Evolutionary conservation across 2,797 vertebrate species (phyloP), one percentile per base, ranked within the genome.

Genomic region (Pseudochirops cupreus): DNA sequence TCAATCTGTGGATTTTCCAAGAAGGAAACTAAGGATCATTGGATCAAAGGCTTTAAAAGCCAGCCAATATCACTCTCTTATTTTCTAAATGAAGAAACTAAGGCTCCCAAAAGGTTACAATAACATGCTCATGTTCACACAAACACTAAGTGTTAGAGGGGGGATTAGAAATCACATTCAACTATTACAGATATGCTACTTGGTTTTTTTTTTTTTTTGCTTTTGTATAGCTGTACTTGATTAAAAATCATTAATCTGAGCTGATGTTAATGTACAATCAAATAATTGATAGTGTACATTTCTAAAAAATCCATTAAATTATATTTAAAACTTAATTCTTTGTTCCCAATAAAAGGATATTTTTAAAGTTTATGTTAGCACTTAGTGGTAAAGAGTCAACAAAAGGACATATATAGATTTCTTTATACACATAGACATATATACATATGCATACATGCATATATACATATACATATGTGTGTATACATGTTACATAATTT

Each of bases 301-400:
- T 95, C 53, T 87, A 18, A 94, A 53, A 91, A 87, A 46, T 7
- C 21, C 74, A 50, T 46, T 46, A 87, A 46, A n/a, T 90, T 6
- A 55, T 57, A 95, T 96, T 91, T 94, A 53, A 97, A 96, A 93
- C 53, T 57, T 1, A 93, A 82, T 14, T 39, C 10, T 24, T 28
- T 57, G 52, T 94, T 74, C 57, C 87, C 9, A 54, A 46, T 90
- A 21, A 59, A 92, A 74, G 58, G 59, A 93, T 95, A 89, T 29
- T 89, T 39, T 24, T 58, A 94, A 91, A 58, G 33, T 31, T 13
- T 67, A 50, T 57, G 0, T 56, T 95, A 29, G 53, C 16, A 26
- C 57, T 46, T 28, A 11, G 91, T 55, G 54, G 91, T 31, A 31
- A 92, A 10, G 10, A 28, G 14, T 91, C 74, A 92, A 29, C 21